Evolutionary conservation across 2,113 vertebrate genomes (phyloP), one percentile per base, ranked within the genome.

Genomic region (Amphiprion percula): DNA sequence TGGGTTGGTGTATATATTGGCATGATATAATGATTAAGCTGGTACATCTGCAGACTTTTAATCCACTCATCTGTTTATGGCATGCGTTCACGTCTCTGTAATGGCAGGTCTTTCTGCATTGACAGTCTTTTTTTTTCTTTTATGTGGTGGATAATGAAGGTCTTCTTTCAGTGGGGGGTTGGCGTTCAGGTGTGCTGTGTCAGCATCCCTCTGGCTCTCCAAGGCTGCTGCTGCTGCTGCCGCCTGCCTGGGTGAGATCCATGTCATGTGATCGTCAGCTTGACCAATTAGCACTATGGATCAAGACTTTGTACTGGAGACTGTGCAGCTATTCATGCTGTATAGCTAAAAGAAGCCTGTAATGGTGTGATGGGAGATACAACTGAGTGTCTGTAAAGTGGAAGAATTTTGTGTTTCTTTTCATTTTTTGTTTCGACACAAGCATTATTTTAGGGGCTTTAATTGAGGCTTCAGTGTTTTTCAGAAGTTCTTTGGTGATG

Each of bases 151-250:
- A 70, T 74, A 87, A 66, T 89, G 88, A 88, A 86, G 72, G 88
- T 80, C 81, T 79, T 84, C 66, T 79, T 73, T 86, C 74, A 74
- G 77, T 52, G 77, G 80, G 80, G 78, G 66, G 82, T 50, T 74
- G 83, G 73, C 10, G 50, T 80, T 88, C 90, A 92, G 87, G 89
- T 93, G 88, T 91, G 93, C 93, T 90, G 82, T 91, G 90, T 94
- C 93, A 94, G 92, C 93, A 94, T 81, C 71, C 39, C 84, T 61
- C 46, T 70, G 67, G 28, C 72, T 82, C 68, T 83, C 74, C 23
- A 54, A 77, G 80, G 82, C 77, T 60, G 79, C 70, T 77, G 83
- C 85, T 53, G 67, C 72, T 55, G 76, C 69, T 39, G 68, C 77
- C 66, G 67, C 77, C 56, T 46, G 83, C 61, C 60, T 73, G 89